phyloP scores from a whole-genome alignment of 2,797 vertebrate genomes.

The Semaprochilodus insignis region DNA sequence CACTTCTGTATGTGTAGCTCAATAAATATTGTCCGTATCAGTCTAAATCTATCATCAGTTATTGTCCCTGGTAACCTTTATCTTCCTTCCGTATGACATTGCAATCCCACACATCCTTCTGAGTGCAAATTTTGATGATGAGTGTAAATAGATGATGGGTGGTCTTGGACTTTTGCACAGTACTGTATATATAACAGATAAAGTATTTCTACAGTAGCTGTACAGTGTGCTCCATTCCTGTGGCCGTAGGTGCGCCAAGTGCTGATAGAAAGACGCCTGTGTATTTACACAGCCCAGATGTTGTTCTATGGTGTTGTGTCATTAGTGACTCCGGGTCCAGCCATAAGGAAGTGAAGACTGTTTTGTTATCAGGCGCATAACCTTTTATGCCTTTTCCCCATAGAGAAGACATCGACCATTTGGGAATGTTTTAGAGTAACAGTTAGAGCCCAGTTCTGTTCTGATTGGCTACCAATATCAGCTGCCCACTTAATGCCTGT shows the following conservation, averaged over 20 bases:
- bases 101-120: no score
- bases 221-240: neutral
- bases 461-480: constrained; percentile 33
- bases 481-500: constrained; percentile 3
- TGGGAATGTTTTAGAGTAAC: no score
- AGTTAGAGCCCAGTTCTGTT: neutral
- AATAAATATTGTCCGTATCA: no score
- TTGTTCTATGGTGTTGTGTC: neutral
- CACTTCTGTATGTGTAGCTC: no score
- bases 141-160: no score
- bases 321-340: neutral
- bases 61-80: no score
- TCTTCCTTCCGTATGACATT: no score
- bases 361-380: constrained; percentile 27
- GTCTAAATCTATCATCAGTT: no score
- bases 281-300: neutral
- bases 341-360: constrained; percentile 5
- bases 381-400: neutral
- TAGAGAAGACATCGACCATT: neutral
- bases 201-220: neutral
- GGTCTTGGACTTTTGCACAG: no score
- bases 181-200: no score
- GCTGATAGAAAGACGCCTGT: neutral
- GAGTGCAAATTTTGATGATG: no score
- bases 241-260: neutral